Evolutionary conservation across 2,888 invertebrate species (phyloP), one percentile per base, ranked within the genome.

Genomic region (Rhodophaea formosa): DNA sequence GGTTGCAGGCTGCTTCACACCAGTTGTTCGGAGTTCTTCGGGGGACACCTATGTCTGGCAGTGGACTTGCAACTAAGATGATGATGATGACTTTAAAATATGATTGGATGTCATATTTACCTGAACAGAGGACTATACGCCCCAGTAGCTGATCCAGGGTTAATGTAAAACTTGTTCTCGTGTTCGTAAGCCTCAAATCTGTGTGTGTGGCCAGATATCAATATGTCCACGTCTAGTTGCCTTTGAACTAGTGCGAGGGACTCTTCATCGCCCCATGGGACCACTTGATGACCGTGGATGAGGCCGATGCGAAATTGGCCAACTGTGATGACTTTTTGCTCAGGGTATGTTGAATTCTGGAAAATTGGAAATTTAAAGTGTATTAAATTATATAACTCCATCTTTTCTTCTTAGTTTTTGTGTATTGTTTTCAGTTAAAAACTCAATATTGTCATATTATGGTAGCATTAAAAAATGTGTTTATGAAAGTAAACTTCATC

Each of bases 121-220:
- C 95, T 95, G 77, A 97, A 97, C 63, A 98, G 85, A 32, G 98
- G 96, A 91, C 96, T 97, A 75, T 98, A 99, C 6, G 99, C 98
- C 10, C 99, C 99, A 29, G 99, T 99, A 1, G 99, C 99, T 5
- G 99, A 98, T 8, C 99, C 99, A 5, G 99, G 99, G 87, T 99
- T 99, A 57, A 99, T 98, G 84, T 98, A 99, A 88, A 99, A 99
- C 84, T 98, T 98, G 78, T 97, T 98, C 79, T 99, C 99, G 90
- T 98, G 97, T 81, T 99, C 99, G 71, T 98, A 98, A 0, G 99
- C 99, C 79, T 98, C 98, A 88, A 99, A 99, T 74, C 97, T 96
- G 86, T 99, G 99, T 0, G 99, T 99, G 82, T 99, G 99, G 0
- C 99, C 99, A 0, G 99, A 97, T 77, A 99, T 99, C 49, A 99